Conservation (phyloP, 2,888 invertebrate species). For the Trichopoda pennipes region DNA sequence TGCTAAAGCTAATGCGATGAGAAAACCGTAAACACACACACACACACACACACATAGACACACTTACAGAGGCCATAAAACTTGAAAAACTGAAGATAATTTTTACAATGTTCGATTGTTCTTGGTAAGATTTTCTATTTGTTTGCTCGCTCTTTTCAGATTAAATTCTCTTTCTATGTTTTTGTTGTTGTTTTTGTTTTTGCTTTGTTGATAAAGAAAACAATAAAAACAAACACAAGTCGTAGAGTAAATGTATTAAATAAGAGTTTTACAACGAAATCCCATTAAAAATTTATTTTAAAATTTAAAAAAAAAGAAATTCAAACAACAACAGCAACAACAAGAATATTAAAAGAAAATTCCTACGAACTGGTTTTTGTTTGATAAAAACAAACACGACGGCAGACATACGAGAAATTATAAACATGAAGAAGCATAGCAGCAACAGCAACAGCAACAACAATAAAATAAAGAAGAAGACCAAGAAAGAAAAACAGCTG, state of each 20-base stretch:
- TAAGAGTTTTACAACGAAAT: slow-evolving; percentile 64
- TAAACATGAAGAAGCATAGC: slow-evolving; percentile 5
- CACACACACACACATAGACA: not conserved
- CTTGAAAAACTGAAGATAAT: slow-evolving; percentile 7
- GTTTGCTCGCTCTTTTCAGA: not conserved
- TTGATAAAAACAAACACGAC: slow-evolving; percentile 9
- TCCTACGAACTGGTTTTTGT: slow-evolving; percentile 62
- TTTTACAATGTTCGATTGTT: not conserved
- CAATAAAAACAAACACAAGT: slow-evolving; percentile 12
- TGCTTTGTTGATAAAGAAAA: not conserved
- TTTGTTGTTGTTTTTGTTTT: not conserved
- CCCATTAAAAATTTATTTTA: slow-evolving; percentile 62
- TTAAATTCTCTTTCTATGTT: slow-evolving; percentile 8
- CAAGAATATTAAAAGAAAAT: slow-evolving; percentile 22
- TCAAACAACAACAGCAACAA: slow-evolving; percentile 13
- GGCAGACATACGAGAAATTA: slow-evolving; percentile 6
- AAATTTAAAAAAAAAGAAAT: slow-evolving; percentile 25
- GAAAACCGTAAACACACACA: slow-evolving; percentile 22
- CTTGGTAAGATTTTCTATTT: slow-evolving; percentile 16
- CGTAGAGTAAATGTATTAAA: slow-evolving; percentile 30
- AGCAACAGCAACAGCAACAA: not conserved
- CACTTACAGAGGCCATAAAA: not conserved
- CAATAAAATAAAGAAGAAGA: not conserved
- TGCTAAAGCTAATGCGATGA: not conserved
- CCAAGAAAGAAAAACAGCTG: slow-evolving; percentile 62